Evolutionary conservation across 2,888 invertebrate genomes (phyloP).

Genomic region (Drosophila ochracea): DNA sequence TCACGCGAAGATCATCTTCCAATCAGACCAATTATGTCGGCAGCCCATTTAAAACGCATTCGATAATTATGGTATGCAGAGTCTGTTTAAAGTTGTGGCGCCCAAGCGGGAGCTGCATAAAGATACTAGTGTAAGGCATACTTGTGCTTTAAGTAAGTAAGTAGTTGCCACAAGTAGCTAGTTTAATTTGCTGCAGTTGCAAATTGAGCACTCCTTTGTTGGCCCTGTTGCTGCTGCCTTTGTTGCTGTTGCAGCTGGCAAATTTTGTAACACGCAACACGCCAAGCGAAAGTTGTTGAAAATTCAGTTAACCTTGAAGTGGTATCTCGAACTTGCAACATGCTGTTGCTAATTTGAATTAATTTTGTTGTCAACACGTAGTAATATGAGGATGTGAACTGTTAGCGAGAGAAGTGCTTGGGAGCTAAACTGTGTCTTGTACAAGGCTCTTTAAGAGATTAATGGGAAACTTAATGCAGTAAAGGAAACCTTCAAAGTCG

Average conservation of each 20-base stretch:
- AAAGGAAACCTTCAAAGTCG: neutral
- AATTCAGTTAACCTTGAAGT: constrained; percentile 61
- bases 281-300: constrained; percentile 75
- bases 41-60: constrained; percentile 70
- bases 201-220: constrained; percentile 54
- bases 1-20: constrained; percentile 64
- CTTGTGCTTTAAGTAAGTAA: constrained; percentile 49
- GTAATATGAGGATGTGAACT: constrained; percentile 71
- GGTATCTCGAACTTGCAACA: constrained; percentile 43
- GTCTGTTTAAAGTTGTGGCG: constrained; percentile 9
- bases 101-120: constrained; percentile 10
- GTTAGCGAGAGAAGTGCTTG: constrained; percentile 46
- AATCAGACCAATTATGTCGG: constrained; percentile 71
- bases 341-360: constrained; percentile 71
- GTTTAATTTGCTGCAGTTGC: constrained; percentile 52
- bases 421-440: neutral
- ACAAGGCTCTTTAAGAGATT: constrained; percentile 6
- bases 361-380: constrained; percentile 78
- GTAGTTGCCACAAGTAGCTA: constrained; percentile 53
- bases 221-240: constrained; percentile 25
- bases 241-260: constrained; percentile 32
- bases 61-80: constrained; percentile 65
- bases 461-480: constrained; percentile 15
- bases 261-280: constrained; percentile 67
- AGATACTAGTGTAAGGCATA: constrained; percentile 10